phyloP scores from a whole-genome alignment of 1,140 invertebrate genomes.

The Caenorhabditis inopinata region DNA sequence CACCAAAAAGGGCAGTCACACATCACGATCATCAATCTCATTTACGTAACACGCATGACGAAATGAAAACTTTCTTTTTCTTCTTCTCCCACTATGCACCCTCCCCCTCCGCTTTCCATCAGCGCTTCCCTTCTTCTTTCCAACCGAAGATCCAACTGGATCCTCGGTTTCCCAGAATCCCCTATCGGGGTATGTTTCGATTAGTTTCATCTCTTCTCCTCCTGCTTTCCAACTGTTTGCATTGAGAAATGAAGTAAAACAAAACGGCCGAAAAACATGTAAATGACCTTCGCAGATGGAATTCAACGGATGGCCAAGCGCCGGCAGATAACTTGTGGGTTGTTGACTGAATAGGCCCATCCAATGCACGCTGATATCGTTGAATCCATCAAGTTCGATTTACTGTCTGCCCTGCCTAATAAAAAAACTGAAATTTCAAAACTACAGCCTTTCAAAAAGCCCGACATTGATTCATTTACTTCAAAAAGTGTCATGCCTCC shows the following conservation, averaged over 20 bases:
- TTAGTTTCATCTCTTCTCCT: background rate
- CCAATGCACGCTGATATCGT: too few species aligned
- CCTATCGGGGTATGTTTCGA: background rate
- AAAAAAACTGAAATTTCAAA: too few species aligned
- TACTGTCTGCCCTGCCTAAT: too few species aligned
- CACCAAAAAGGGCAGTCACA: background rate
- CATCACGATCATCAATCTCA: background rate
- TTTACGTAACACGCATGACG: slow-evolving; percentile 30
- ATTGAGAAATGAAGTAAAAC: background rate
- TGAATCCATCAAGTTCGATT: too few species aligned
- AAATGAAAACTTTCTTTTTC: slow-evolving; percentile 18
- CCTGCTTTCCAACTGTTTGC: background rate
- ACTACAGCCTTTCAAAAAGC: too few species aligned
- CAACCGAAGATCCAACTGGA: background rate
- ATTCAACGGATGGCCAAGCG: background rate
- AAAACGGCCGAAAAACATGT: background rate
- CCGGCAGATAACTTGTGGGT: background rate
- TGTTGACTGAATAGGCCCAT: background rate
- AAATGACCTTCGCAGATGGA: slow-evolving; percentile 12
- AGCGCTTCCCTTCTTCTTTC: background rate
- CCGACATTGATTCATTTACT: too few species aligned
- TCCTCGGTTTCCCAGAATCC: background rate
- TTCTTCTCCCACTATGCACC: background rate
- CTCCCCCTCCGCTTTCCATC: background rate
- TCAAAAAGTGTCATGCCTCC: too few species aligned